Percentiles rank a stretch among this genome's conserved stretches.
phyloP scores from a whole-genome alignment of 2,113 vertebrate species.

The Excalfactoria chinensis region DNA sequence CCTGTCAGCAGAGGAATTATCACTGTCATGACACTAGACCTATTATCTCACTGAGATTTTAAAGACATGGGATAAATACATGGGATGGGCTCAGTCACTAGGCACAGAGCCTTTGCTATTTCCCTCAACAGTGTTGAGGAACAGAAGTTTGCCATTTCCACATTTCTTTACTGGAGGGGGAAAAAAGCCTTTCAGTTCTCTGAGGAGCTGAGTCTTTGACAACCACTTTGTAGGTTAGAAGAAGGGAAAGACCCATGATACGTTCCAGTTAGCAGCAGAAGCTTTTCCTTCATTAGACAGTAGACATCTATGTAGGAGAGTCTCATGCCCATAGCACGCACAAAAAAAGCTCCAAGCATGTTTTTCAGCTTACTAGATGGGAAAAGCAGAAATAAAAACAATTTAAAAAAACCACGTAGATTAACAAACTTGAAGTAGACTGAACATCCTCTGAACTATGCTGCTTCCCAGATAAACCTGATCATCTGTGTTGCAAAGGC shows the following conservation, averaged over 20 bases:
- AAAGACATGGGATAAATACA: not conserved
- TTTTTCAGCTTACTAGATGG: not conserved
- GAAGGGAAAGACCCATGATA: not conserved
- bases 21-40: not conserved
- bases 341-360: not conserved
- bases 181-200: not conserved
- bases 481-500: fast-evolving
- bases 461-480: not conserved
- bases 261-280: not conserved
- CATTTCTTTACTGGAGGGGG: not conserved
- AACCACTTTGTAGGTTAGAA: not conserved
- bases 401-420: not conserved
- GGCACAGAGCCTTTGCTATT: not conserved
- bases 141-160: not conserved
- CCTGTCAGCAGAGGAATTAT: conserved; percentile 23
- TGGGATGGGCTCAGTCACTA: not conserved
- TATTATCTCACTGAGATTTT: not conserved
- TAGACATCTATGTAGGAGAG: not conserved
- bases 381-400: not conserved
- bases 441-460: not conserved
- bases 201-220: not conserved
- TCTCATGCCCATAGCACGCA: not conserved
- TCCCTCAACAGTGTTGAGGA: not conserved
- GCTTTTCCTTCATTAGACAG: not conserved
- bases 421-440: not conserved